These are phyloP conservation scores for Rambutsinella grinnellia DNA, from an alignment of 2,888 invertebrate genomes.

Conservation along the genomic window DNA sequence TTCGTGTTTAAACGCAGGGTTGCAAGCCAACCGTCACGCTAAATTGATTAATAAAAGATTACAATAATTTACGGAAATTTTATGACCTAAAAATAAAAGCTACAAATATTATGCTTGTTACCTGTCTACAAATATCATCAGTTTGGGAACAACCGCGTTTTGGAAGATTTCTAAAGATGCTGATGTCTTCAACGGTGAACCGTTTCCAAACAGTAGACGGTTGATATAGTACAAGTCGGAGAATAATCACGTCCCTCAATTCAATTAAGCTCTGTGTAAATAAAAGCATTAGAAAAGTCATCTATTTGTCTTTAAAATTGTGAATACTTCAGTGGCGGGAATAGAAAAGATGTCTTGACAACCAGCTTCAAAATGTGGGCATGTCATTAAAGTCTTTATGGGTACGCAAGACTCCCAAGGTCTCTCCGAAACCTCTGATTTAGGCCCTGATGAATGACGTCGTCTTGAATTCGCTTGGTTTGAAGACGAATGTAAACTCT, in stretches of 20 bases:
- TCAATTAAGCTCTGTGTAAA: slow-evolving; percentile 67
- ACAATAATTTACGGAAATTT: neutral
- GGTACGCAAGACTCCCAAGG: slow-evolving; percentile 67
- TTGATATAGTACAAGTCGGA: slow-evolving; percentile 69
- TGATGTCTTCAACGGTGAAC: slow-evolving; percentile 69
- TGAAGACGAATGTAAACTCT: slow-evolving; percentile 24
- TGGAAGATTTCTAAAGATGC: slow-evolving; percentile 65
- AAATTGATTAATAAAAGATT: slow-evolving; percentile 14
- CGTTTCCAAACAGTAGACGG: slow-evolving; percentile 69
- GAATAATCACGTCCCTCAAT: slow-evolving; percentile 68
- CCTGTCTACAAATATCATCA: slow-evolving; percentile 60
- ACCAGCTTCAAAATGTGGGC: slow-evolving; percentile 68
- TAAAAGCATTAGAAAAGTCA: neutral
- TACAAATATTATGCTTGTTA: no score
- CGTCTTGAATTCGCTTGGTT: slow-evolving; percentile 13
- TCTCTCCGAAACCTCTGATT: slow-evolving; percentile 46
- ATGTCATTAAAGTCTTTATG: slow-evolving; percentile 67
- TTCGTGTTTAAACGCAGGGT: slow-evolving; percentile 63
- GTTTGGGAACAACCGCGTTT: slow-evolving; percentile 59
- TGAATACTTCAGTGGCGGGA: slow-evolving; percentile 67
- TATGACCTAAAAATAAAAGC: neutral
- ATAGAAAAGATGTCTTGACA: slow-evolving; percentile 68
- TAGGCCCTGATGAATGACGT: slow-evolving; percentile 59
- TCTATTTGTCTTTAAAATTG: neutral
- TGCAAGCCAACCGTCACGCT: slow-evolving; percentile 65